Evolutionary conservation across 2,797 vertebrate genomes (phyloP), one percentile per base, ranked within the genome.

Genomic region (Megaceryle alcyon): DNA sequence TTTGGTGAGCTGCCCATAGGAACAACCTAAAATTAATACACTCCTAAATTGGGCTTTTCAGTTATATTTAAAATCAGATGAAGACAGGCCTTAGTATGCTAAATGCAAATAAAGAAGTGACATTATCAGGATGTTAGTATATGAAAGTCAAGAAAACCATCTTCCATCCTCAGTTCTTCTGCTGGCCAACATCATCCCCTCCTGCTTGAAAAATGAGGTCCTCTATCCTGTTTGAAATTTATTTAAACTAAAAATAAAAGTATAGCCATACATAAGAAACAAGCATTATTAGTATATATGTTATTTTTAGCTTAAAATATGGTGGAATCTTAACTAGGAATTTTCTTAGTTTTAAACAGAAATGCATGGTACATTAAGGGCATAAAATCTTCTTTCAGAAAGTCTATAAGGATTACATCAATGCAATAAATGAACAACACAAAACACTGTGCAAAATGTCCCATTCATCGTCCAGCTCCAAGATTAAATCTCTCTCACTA

Each of bases 361-460:
- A 83, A 76, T 23, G 2, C 9, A 41, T 0, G 0, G 10, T 60
- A 31, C 11, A 75, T 33, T 69, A 83, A 79, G 89, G 18, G 16
- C 20, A 72, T 29, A 33, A 78, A 69, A 72, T 54, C 22, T 44
- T 76, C 59, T 71, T 82, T 85, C 60, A 63, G 56, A 57, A 78
- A 73, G 37, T 92, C 92, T 92, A 85, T 64, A 69, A 88, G 54
- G 33, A 56, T 76, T 69, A 25, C 29, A 90, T 72, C 54, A 81
- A 44, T 69, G 14, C 46, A 79, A 61, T n/a, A 68, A 92, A 76
- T 41, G 54, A 69, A 70, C 85, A 88, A 77, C 61, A 93, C 60
- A 92, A 92, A 85, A 91, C 33, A 69, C 60, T 84, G 54, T 94
- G 66, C 20, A 73, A 94, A 91, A 84, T 29, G 20, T 82, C 59